Evolutionary conservation across 2,113 vertebrate genomes (phyloP).

Genomic region (Gadus chalcogrammus): DNA sequence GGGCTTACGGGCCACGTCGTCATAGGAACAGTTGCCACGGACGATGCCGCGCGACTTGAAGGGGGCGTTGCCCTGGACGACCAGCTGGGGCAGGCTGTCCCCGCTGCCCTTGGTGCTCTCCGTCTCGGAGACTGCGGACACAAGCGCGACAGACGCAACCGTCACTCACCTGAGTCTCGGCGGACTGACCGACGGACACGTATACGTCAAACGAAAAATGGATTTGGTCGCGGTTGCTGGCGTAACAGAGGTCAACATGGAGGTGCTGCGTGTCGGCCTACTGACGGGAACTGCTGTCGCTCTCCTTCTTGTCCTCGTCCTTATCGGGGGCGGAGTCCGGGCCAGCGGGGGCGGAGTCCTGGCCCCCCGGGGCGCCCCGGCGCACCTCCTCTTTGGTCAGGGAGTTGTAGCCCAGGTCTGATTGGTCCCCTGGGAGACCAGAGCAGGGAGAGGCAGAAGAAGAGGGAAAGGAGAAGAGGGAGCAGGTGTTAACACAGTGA

Average conservation of each 20-base stretch:
- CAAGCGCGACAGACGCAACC: conserved; percentile 28
- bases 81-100: conserved; percentile 66
- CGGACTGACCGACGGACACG: too few relatives aligned
- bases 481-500: neutral
- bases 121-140: conserved; percentile 60
- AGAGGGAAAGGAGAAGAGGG: neutral
- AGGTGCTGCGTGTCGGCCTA: conserved; percentile 19
- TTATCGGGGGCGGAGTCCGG: conserved; percentile 37
- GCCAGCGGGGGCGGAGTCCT: conserved; percentile 19
- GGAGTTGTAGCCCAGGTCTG: conserved; percentile 86
- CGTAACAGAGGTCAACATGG: neutral
- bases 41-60: conserved; percentile 62
- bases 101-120: conserved; percentile 69
- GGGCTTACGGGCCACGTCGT: conserved; percentile 43
- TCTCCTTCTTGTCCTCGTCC: conserved; percentile 62
- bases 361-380: conserved; percentile 46
- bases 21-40: conserved; percentile 53
- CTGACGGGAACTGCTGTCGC: conserved; percentile 70
- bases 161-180: too few relatives aligned
- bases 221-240: neutral
- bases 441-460: neutral
- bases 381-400: conserved; percentile 87
- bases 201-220: too few relatives aligned
- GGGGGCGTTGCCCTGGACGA: conserved; percentile 41
- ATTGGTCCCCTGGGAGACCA: conserved; percentile 77